Evolutionary conservation across 2,888 invertebrate genomes (phyloP).

Genomic region (Geotrupes spiniger): DNA sequence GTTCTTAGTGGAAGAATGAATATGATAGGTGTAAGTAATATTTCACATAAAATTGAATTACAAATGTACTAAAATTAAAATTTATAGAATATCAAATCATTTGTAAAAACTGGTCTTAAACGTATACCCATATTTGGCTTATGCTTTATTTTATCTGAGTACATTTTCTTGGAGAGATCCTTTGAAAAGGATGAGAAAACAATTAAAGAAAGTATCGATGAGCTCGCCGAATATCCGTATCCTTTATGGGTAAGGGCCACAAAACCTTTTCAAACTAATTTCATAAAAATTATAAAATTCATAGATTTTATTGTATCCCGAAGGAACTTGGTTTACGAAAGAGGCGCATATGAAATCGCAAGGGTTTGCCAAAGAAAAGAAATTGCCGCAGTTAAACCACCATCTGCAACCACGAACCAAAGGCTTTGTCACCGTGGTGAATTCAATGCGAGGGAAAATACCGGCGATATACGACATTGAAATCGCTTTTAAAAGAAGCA

Average conservation of each 20-base stretch:
- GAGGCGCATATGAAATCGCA: constrained; percentile 78
- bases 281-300: constrained; percentile 32
- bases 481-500: constrained; percentile 62
- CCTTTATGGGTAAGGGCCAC: constrained; percentile 74
- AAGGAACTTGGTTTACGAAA: constrained; percentile 83
- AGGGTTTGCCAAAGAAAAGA: constrained; percentile 77
- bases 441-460: constrained; percentile 70
- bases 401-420: constrained; percentile 88
- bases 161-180: constrained; percentile 88
- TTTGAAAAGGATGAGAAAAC: constrained; percentile 87
- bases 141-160: constrained; percentile 95
- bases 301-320: constrained; percentile 78
- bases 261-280: constrained; percentile 22
- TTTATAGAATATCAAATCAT: constrained; percentile 87
- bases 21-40: constrained; percentile 68
- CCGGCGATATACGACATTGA: constrained; percentile 78
- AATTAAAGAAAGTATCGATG: constrained; percentile 74
- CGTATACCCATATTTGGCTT: constrained; percentile 92
- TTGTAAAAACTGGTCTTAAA: constrained; percentile 87
- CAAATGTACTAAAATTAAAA: constrained; percentile 25
- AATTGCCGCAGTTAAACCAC: constrained; percentile 75
- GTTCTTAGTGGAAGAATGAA: constrained; percentile 72
- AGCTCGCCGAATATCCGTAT: constrained; percentile 85
- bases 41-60: constrained; percentile 75
- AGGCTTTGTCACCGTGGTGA: constrained; percentile 80